Evolutionary conservation across 2,113 vertebrate species (phyloP).

Genomic region (Geothlypis trichas): DNA sequence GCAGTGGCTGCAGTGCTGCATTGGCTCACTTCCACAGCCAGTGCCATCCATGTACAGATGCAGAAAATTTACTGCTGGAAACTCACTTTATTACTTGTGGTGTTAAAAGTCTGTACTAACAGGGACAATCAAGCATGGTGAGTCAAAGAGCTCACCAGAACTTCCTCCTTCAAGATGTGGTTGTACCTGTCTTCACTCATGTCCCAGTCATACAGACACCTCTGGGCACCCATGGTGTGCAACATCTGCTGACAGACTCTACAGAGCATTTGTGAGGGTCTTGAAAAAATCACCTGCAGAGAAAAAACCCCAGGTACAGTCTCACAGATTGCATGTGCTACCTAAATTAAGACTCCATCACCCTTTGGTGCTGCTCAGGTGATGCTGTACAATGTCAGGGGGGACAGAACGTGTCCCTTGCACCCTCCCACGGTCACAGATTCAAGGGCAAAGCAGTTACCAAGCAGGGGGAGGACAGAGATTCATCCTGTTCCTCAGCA

Average conservation of each 20-base stretch:
- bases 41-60: not conserved
- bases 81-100: not conserved
- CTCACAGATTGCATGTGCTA: not conserved
- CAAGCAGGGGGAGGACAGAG: not conserved
- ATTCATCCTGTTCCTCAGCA: not conserved
- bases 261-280: not conserved
- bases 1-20: not conserved
- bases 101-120: not conserved
- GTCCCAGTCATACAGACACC: not conserved
- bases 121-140: not conserved
- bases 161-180: not conserved
- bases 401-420: not conserved
- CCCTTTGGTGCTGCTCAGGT: not conserved
- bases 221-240: not conserved
- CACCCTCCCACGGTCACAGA: not conserved
- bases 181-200: not conserved
- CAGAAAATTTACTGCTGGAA: slow-evolving; percentile 17
- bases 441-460: not conserved
- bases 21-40: not conserved
- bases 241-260: not conserved
- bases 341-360: not conserved
- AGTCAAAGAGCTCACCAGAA: not conserved
- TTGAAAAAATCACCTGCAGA: not conserved
- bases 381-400: not conserved
- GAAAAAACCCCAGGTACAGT: not conserved